Evolutionary conservation across 1,140 invertebrate species (phyloP).

Genomic region (Gyrodactylus bullatarudis): DNA sequence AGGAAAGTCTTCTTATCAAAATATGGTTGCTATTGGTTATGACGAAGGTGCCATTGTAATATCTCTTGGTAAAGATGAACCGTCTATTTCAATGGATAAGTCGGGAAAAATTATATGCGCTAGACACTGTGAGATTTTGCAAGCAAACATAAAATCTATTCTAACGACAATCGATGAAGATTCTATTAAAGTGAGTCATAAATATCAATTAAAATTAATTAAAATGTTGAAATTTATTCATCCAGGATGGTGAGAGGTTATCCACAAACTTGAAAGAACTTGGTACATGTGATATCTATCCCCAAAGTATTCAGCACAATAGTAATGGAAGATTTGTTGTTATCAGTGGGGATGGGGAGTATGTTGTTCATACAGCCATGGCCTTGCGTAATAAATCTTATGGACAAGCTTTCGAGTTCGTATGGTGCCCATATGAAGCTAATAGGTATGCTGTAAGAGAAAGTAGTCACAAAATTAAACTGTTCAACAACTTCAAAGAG

Average conservation of each 20-base stretch:
- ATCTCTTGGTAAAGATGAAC: conserved; percentile 65
- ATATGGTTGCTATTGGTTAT: conserved; percentile 80
- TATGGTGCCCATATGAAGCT: conserved; percentile 67
- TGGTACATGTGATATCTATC: conserved; percentile 96
- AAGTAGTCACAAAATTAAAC: conserved; percentile 45
- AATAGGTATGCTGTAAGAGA: conserved; percentile 69
- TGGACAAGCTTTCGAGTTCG: conserved; percentile 85
- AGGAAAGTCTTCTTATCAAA: conserved; percentile 44
- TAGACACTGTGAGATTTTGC: conserved; percentile 79
- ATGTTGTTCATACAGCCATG: conserved; percentile 97
- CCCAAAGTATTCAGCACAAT: conserved; percentile 86
- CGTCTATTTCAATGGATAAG: conserved; percentile 91
- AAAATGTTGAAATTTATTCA: not conserved
- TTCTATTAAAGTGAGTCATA: not conserved
- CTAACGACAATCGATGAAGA: conserved; percentile 6
- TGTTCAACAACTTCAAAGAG: conserved; percentile 95
- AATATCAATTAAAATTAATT: conserved; percentile 30
- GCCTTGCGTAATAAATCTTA: conserved; percentile 89
- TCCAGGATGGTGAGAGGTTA: conserved; percentile 55
- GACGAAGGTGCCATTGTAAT: conserved; percentile 31
- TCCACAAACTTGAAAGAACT: conserved; percentile 80
- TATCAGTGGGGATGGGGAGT: conserved; percentile 94
- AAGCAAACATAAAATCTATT: conserved; percentile 50
- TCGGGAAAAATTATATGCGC: conserved; percentile 95
- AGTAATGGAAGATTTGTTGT: conserved; percentile 93